phyloP scores from a whole-genome alignment of 2,888 invertebrate genomes.

The Apamea epomidion region DNA sequence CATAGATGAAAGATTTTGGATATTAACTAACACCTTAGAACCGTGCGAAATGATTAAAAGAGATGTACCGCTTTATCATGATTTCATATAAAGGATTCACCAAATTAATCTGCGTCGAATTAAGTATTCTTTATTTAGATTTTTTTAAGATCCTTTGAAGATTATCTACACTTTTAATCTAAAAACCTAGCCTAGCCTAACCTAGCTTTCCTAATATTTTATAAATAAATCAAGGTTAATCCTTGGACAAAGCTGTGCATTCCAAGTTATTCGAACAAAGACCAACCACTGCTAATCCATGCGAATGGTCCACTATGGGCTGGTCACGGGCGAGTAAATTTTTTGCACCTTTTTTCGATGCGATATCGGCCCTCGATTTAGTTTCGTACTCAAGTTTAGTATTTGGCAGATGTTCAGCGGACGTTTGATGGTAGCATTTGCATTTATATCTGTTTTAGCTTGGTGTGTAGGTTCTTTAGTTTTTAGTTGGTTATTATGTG shows the following conservation, averaged over 20 bases:
- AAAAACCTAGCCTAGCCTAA: too few species aligned
- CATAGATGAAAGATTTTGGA: conserved; percentile 51
- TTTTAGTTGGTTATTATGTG: conserved; percentile 35
- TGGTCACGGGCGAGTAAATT: conserved; percentile 59
- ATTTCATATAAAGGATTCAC: conserved; percentile 27
- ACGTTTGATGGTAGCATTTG: conserved; percentile 60
- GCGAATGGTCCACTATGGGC: conserved; percentile 29
- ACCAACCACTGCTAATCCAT: conserved; percentile 47
- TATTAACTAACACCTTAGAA: conserved; percentile 48
- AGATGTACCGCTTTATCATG: conserved; percentile 40
- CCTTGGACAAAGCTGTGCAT: conserved; percentile 16
- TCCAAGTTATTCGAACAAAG: conserved; percentile 40
- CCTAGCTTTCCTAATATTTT: neutral
- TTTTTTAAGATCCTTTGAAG: conserved; percentile 9
- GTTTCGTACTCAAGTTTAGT: conserved; percentile 65
- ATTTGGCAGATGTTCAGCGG: conserved; percentile 71
- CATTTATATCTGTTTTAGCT: conserved; percentile 58
- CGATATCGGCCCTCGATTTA: conserved; percentile 64
- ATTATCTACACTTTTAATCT: neutral
- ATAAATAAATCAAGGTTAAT: conserved; percentile 13
- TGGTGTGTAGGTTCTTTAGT: conserved; percentile 47
- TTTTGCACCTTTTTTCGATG: conserved; percentile 62
- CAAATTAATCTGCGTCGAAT: conserved; percentile 38
- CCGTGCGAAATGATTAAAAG: conserved; percentile 55
- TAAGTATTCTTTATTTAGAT: conserved; percentile 6